Conservation (phyloP, 2,797 vertebrate genomes). For the Lerista edwardsae region DNA sequence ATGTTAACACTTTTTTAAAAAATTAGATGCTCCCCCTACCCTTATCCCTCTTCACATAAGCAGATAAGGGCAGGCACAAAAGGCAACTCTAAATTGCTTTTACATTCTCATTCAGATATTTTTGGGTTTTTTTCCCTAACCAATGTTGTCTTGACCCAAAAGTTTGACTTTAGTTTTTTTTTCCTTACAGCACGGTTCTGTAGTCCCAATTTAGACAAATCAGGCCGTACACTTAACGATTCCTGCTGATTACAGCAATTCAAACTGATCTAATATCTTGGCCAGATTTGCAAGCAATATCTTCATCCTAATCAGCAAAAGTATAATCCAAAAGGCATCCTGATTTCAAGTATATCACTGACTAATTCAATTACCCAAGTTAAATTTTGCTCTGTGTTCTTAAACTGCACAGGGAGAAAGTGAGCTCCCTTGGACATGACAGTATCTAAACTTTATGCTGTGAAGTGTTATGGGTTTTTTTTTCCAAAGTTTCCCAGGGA, state of each 20-base stretch:
- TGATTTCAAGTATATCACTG: background rate
- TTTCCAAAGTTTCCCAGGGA: background rate
- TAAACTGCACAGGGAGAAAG: background rate
- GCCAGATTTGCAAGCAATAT: conserved; percentile 8
- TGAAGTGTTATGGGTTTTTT: conserved; percentile 7
- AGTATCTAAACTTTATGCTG: background rate
- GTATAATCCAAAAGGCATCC: conserved; percentile 11
- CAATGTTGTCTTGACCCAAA: conserved; percentile 21
- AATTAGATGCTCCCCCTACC: background rate
- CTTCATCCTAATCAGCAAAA: conserved; percentile 23
- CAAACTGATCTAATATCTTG: background rate
- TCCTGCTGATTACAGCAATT: background rate
- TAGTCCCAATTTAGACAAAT: conserved; percentile 39
- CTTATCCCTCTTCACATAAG: conserved; percentile 38
- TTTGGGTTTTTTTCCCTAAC: conserved; percentile 41
- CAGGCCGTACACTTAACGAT: background rate
- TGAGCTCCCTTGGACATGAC: background rate
- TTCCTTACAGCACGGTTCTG: conserved; percentile 26
- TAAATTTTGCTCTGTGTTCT: background rate
- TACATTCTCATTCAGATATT: conserved; percentile 32
- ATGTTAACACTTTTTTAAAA: background rate
- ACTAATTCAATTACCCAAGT: conserved; percentile 24
- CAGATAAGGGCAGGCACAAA: conserved; percentile 15
- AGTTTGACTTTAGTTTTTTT: background rate
- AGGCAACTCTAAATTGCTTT: background rate